Evolutionary conservation across 2,113 vertebrate species (phyloP).

Genomic region (Oophaga pumilio): DNA sequence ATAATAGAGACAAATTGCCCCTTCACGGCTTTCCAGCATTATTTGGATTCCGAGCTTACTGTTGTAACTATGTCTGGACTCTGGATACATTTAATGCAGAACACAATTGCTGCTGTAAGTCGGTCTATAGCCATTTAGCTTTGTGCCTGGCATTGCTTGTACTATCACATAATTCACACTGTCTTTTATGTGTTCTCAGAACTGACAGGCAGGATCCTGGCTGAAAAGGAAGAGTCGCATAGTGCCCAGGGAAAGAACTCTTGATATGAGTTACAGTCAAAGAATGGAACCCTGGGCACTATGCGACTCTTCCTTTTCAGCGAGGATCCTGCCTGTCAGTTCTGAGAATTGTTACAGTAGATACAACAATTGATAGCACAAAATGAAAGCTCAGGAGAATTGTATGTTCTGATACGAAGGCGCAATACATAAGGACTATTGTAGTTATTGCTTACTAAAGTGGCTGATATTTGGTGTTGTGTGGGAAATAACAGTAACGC

Average conservation of each 20-base stretch:
- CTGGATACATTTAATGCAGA: background rate
- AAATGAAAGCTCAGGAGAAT: background rate
- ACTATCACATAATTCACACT: background rate
- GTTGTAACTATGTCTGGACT: background rate
- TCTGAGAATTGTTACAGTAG: background rate
- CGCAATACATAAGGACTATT: too few species aligned
- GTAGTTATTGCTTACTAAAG: too few species aligned
- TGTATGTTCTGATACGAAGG: too few species aligned
- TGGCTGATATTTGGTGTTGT: too few species aligned
- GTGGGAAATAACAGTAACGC: too few species aligned
- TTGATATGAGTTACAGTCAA: background rate
- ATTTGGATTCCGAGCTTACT: background rate
- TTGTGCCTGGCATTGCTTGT: background rate
- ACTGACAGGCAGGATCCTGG: background rate
- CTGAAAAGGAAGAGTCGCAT: background rate
- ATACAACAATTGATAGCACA: background rate
- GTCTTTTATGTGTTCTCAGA: background rate
- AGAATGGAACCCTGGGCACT: background rate
- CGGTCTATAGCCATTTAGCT: background rate
- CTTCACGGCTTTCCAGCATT: background rate
- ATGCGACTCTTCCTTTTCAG: background rate
- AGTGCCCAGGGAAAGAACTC: background rate
- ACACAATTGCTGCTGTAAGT: background rate
- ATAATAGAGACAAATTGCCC: background rate
- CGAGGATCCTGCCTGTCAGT: background rate